Conservation (phyloP, 2,797 vertebrate species). For the Selene dorsalis region DNA sequence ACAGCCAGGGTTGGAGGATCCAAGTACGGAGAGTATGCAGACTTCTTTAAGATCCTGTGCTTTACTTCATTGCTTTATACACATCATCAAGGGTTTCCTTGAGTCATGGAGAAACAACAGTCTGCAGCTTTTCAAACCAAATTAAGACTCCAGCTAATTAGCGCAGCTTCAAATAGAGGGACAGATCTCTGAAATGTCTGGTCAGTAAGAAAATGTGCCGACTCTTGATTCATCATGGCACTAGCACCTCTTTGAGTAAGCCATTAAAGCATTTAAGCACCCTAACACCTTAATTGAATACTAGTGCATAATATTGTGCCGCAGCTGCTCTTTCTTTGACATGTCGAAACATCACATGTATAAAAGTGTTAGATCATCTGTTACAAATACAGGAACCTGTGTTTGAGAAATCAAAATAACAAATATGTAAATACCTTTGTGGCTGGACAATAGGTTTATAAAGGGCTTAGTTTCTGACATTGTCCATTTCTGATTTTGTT, state of each 20-base stretch:
- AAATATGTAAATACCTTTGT: not conserved
- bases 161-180: too few species aligned
- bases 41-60: not conserved
- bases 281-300: too few species aligned
- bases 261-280: too few species aligned
- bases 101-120: too few species aligned
- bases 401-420: not conserved
- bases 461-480: not conserved
- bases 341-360: not conserved
- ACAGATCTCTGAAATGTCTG: too few species aligned
- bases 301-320: too few species aligned
- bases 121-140: too few species aligned
- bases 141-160: too few species aligned
- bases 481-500: constrained; percentile 7
- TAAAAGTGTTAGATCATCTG: not conserved
- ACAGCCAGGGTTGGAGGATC: not conserved
- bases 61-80: not conserved
- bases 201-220: too few species aligned
- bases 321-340: not conserved
- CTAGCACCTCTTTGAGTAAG: too few species aligned
- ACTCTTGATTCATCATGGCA: too few species aligned
- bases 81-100: too few species aligned
- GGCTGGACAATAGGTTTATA: not conserved
- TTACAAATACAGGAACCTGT: not conserved
- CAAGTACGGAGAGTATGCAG: not conserved